These are phyloP conservation scores for Ephestia elutella DNA, from an alignment of 1,140 invertebrate genomes.

Conservation along the genomic window DNA sequence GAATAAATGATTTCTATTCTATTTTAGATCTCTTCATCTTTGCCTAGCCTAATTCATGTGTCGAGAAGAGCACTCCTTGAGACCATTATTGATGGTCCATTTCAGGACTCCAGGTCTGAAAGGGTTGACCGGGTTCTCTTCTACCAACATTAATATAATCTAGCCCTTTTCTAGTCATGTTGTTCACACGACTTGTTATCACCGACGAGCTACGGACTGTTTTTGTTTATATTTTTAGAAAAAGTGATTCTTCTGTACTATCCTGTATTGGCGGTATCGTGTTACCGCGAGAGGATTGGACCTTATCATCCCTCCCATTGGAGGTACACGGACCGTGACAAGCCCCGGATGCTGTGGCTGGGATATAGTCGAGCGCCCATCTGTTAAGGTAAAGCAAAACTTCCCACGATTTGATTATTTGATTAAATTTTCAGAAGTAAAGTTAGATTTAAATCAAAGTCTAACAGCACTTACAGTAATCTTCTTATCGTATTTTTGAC, in stretches of 20 bases:
- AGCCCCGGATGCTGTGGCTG: background rate
- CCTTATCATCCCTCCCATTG: constrained; percentile 8
- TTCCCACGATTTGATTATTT: background rate
- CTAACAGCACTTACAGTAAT: too few relatives aligned
- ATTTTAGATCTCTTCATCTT: too few relatives aligned
- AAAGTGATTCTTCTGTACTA: background rate
- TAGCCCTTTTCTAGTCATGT: background rate
- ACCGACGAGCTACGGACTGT: too few relatives aligned
- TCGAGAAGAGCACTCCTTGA: too few relatives aligned
- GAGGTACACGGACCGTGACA: constrained; percentile 3
- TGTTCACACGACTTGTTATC: too few relatives aligned
- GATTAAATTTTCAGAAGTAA: background rate
- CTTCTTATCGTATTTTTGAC: too few relatives aligned
- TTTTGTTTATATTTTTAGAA: too few relatives aligned
- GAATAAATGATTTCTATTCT: too few relatives aligned
- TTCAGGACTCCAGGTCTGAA: too few relatives aligned
- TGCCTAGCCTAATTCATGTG: too few relatives aligned
- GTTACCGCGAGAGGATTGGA: constrained; percentile 9
- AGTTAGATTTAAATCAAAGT: too few relatives aligned
- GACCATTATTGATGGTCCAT: too few relatives aligned
- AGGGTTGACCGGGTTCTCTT: background rate
- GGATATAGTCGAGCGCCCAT: background rate
- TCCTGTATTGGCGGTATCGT: constrained; percentile 15
- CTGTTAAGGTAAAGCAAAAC: background rate
- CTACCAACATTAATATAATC: background rate